Evolutionary conservation across 2,113 vertebrate species (phyloP), one percentile per base, ranked within the genome.

Genomic region (Columbina picui): DNA sequence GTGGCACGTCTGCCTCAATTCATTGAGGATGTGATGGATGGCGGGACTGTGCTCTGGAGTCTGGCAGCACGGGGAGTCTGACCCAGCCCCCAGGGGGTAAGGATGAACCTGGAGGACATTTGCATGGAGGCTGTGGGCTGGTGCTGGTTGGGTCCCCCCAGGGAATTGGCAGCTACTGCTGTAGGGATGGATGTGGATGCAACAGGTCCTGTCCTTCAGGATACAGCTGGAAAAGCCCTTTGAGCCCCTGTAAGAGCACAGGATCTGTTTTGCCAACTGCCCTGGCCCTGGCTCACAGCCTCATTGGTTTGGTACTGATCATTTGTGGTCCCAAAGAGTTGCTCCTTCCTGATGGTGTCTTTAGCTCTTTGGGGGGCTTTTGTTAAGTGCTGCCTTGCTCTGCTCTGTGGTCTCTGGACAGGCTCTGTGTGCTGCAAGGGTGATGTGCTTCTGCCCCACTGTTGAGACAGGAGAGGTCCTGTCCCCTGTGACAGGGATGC

Each of bases 251-350:
- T 30, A 75, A 49, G 36, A 90, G 17, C 18, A 3, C 0, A 2
- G 27, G 23, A 4, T 68, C 70, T 94, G 29, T 52, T 43, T 67
- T 38, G 21, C 20, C 20, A 22, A 41, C 52, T 74, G 17, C 19
- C 19, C 25, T 45, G 16, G 18, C 25, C 30, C 27, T 1, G 1
- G 8, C 20, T 55, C 20, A 13, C 52, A 89, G 23, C 34, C 50
- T 45, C 3, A 1, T 6, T 4, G 5, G 15, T 61, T 94, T 84
- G 59, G 20, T 0, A 0, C 15, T 2, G 4, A 12, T 11, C 30
- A 17, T 56, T 61, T 81, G 41, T 6, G 3, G 43, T 17, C 49
- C 55, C 23, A 39, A 67, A 27, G 32, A 21, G 5, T 36, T 63
- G 9, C 15, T 85, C n/a, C 45, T 90, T 26, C 55, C 26, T 55